Evolutionary conservation across 2,113 vertebrate genomes (phyloP), one percentile per base, ranked within the genome.

Genomic region (mouse (Mus musculus)): DNA sequence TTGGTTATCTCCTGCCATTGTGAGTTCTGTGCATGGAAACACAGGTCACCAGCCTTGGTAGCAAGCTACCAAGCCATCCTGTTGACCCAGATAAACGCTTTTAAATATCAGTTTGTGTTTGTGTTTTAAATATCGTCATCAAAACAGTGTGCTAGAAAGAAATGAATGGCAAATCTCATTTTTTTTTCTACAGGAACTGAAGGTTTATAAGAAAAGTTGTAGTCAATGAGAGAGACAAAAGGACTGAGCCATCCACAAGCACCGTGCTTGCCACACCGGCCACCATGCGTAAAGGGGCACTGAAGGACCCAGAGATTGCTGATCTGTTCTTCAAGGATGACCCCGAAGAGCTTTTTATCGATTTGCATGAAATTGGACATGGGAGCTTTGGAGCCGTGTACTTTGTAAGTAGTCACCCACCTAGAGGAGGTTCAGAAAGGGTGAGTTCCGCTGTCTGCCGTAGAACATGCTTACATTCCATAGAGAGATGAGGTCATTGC

Each of bases 311-410:
- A 8, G 99, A 99, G 80, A 96, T 98, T 96, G 98, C 98, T 71
- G 99, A 99, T 73, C 98, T 99, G 4, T 99, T 99, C 98, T 98
- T 98, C 97, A 99, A 98, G 96, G 99, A 99, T 95, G 99, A 99
- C 97, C 99, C 99, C 24, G 99, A 99, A 78, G 98, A 98, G 46
- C 97, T 99, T 85, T 99, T 99, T 61, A 98, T 99, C 93, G 99
- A 98, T 81, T 97, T 99, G 88, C 99, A 99, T 88, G 99, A 99
- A 97, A 99, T 99, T 28, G 99, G 99, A 89, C 99, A 99, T 98
- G 99, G 99, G 95, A 99, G 99, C 89, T 99, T 99, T 89, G 99
- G 99, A 98, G 99, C 99, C 9, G 99, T 99, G 97, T 99, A 99
- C 86, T 99, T 99, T 97, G 99, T 99, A 95, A 99, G 99, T 99